Evolutionary conservation across 2,113 vertebrate species (phyloP).

Genomic region (Amphiprion percula): DNA sequence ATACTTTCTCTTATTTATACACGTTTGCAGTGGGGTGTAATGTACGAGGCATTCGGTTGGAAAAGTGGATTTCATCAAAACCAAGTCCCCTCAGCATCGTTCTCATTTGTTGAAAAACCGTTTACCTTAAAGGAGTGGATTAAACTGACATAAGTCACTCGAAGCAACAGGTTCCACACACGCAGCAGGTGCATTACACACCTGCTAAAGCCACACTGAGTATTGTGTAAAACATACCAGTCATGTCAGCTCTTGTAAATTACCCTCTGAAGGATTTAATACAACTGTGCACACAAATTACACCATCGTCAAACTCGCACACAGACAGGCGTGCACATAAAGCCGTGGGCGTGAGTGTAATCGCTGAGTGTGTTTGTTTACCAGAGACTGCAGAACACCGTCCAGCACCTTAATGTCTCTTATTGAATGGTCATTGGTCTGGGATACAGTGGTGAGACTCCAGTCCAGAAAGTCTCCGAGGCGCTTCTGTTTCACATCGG

Average conservation of each 20-base stretch:
- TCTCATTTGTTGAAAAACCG: conserved; percentile 11
- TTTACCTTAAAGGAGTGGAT: conserved; percentile 56
- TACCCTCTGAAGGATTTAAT: conserved; percentile 31
- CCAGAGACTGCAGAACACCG: conserved; percentile 93
- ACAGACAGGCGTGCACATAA: background rate
- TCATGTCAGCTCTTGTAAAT: conserved; percentile 74
- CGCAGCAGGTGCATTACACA: conserved; percentile 74
- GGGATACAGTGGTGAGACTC: conserved; percentile 88
- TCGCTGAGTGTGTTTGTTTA: conserved; percentile 67
- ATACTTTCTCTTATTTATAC: background rate
- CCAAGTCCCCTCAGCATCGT: background rate
- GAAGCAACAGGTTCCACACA: conserved; percentile 41
- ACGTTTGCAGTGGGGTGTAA: conserved; percentile 1
- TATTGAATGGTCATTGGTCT: conserved; percentile 85
- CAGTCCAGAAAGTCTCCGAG: conserved; percentile 94
- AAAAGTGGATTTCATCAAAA: background rate
- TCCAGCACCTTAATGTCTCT: conserved; percentile 88
- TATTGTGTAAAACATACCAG: conserved; percentile 62
- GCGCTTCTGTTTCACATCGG: conserved; percentile 91
- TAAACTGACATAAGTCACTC: conserved; percentile 36
- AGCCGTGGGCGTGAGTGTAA: background rate
- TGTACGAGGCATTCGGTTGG: background rate
- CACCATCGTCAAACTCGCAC: conserved; percentile 7
- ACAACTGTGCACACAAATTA: conserved; percentile 17
- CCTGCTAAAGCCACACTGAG: conserved; percentile 66